Evolutionary conservation across 2,888 invertebrate genomes (phyloP).

Genomic region (Unio delphinus): DNA sequence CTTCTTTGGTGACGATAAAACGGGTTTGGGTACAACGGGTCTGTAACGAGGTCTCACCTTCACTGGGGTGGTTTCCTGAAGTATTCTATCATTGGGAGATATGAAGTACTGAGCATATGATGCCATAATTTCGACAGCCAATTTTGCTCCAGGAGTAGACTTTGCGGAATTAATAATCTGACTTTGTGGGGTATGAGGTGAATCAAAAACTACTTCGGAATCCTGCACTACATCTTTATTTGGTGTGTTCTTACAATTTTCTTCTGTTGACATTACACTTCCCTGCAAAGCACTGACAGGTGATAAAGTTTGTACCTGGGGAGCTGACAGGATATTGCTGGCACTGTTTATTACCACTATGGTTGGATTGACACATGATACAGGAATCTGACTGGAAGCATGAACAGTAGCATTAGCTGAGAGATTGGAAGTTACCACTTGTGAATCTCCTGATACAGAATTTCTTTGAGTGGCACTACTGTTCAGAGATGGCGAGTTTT

Average conservation of each 20-base stretch:
- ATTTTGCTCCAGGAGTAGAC: slow-evolving; percentile 21
- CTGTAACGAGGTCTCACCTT: slow-evolving; percentile 28
- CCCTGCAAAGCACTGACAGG: too few relatives aligned
- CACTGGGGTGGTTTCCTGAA: slow-evolving; percentile 42
- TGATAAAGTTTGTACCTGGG: too few relatives aligned
- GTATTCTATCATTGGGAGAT: slow-evolving; percentile 12
- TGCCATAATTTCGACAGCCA: slow-evolving; percentile 47
- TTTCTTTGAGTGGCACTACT: too few relatives aligned
- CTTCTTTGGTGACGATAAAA: slow-evolving; percentile 14
- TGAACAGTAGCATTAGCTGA: too few relatives aligned
- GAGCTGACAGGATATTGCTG: not conserved
- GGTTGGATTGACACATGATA: slow-evolving; percentile 15
- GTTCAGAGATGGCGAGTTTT: too few relatives aligned
- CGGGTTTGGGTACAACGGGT: slow-evolving; percentile 40
- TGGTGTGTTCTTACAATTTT: too few relatives aligned
- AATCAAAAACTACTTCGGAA: too few relatives aligned
- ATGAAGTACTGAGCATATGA: slow-evolving; percentile 40
- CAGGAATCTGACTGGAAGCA: slow-evolving; percentile 5
- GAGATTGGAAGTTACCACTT: too few relatives aligned
- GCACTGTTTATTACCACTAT: slow-evolving; percentile 14
- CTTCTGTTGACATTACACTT: too few relatives aligned
- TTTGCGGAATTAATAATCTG: not conserved
- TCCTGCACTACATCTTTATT: too few relatives aligned
- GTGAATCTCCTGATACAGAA: too few relatives aligned
- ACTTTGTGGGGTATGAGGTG: too few relatives aligned